Base-by-base conservation (phyloP, 2,113 vertebrate genomes). In the Anser cygnoides region DNA sequence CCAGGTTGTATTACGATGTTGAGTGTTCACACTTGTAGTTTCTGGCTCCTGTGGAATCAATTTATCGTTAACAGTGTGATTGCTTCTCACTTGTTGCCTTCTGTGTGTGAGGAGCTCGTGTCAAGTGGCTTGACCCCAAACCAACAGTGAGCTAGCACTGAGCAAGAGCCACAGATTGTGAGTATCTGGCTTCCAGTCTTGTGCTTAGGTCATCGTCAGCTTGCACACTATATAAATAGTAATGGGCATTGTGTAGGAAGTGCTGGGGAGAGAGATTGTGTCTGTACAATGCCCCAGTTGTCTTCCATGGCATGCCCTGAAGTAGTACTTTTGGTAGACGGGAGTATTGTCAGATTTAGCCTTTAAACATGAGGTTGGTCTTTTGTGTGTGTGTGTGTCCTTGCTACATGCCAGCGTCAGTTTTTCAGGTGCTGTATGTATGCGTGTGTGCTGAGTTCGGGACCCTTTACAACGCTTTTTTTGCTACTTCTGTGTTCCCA, bases 251-350 rank as follows among this genome's bases (percentile, higher is more conserved):
- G 58, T 41, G 15, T 59, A 22, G 73, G 68, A 83, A 63, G 35
- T 55, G 5, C 1, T 1, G 3, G 3, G 6, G 21, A 14, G 50
- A 49, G 49, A 25, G 4, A 5, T 58, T 68, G 46, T 80, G 2
- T 67, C 31, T 55, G 22, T 35, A 9, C 54, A 50, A 4, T 1
- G 9, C 10, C 37, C 19, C 26, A 77, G 57, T 52, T 81, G 31
- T 84, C 66, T 37, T 75, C 39, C 22, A 13, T n/a, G 44, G 65
- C 58, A 41, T 1, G 3, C 62, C 22, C 25, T 25, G 8, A 68
- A 37, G 33, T 31, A 61, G 9, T 13, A 39, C 9, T 68, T 54
- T 39, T 68, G 50, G 23, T 83, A 18, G 35, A 33, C 14, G 66
- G 62, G 28, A 33, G 3, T 68, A 7, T 37, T 2, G 4, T 58